phyloP scores from a whole-genome alignment of 2,888 invertebrate species.

The Tineola bisselliella region DNA sequence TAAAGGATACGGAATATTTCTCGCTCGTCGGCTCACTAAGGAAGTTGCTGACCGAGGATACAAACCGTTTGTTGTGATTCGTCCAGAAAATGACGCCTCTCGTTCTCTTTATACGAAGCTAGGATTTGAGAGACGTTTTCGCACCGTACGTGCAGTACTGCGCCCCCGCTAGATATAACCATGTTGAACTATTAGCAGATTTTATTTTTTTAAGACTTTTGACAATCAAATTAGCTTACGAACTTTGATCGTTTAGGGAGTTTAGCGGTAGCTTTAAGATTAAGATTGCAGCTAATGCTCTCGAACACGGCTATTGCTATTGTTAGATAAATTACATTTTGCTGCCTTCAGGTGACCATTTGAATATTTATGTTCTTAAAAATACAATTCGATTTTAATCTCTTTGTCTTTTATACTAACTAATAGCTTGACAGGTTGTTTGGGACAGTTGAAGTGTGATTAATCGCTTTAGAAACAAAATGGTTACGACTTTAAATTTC shows the following conservation, averaged over 20 bases:
- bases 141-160: constrained; percentile 82
- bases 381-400: not conserved
- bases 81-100: constrained; percentile 87
- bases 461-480: not conserved
- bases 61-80: constrained; percentile 85
- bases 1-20: constrained; percentile 79
- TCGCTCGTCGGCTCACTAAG: constrained; percentile 74
- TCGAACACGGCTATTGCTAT: constrained; percentile 23
- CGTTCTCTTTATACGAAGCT: constrained; percentile 84
- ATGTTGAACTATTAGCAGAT: constrained; percentile 57
- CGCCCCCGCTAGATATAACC: constrained; percentile 56
- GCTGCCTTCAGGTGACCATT: not conserved
- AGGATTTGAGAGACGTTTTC: constrained; percentile 82
- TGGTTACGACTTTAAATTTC: not conserved
- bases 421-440: not conserved
- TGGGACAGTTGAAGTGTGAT: not conserved
- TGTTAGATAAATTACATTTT: constrained; percentile 6
- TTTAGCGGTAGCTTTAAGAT: constrained; percentile 64
- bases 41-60: constrained; percentile 78
- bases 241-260: constrained; percentile 61
- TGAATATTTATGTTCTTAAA: not conserved
- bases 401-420: not conserved
- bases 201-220: constrained; percentile 68
- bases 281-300: constrained; percentile 50
- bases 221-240: constrained; percentile 63